Base-by-base conservation (phyloP, 2,888 invertebrate species). In the Plemyria rubiginata region DNA sequence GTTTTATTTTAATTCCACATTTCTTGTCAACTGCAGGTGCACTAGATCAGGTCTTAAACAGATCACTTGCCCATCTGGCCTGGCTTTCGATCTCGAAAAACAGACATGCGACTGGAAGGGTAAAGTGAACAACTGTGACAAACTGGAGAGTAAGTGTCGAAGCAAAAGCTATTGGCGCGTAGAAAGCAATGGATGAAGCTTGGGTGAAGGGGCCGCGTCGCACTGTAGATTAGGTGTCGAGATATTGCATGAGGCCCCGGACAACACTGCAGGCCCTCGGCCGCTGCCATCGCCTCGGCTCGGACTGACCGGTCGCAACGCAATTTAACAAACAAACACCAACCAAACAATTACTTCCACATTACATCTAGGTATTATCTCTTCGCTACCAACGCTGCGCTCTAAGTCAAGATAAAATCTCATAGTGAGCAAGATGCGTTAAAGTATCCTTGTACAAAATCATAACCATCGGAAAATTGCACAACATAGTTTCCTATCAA, bases 71-170 rank as follows among this genome's bases (percentile, higher is more conserved):
- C 98, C 98, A 92, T 97, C 97, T 92, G 98, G 98, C 94, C 95
- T 98, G 95, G 96, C 98, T 94, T 98, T 98, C 95, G 98, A 98
- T 95, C 96, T 98, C 94, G 96, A 97, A 94, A 98, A 98, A 95
- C 98, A 98, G 95, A 98, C 98, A 92, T 98, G 98, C 94, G 98
- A 98, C 95, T 98, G 98, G 98, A 98, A 98, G 95, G 97, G 97
- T 95, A 97, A 98, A 96, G 98, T 98, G 95, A 96, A 94, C 95
- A 98, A 96, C 96, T 98, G 98, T 96, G 96, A 97, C 95, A 96
- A 96, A 94, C 95, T 97, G 93, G 98, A 98, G 96, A 98, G 98
- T 98, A 97, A 98, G 98, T 96, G 94, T 84, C 87, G 89, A 87
- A 81, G 84, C 79, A 82, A 82, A 86, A 84, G 86, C 86, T 90